phyloP scores from a whole-genome alignment of 2,888 invertebrate species.

The Tineola bisselliella region DNA sequence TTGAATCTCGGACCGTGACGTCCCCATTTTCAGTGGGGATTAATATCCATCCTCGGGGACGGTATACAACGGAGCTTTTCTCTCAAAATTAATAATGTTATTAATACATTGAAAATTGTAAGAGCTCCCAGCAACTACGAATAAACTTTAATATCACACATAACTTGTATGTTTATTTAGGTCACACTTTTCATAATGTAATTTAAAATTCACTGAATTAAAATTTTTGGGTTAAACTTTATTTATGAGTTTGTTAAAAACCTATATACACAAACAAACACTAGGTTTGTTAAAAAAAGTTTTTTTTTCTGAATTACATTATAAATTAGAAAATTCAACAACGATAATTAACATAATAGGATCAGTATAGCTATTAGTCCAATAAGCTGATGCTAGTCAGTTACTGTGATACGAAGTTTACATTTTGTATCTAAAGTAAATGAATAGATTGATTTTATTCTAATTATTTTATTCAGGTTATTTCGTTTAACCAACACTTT shows the following conservation, averaged over 20 bases:
- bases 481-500: no score
- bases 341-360: no score
- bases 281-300: background rate
- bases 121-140: constrained; percentile 4
- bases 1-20: constrained; percentile 24
- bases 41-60: constrained; percentile 1
- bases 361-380: no score
- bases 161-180: constrained; percentile 1
- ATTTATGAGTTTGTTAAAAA: background rate
- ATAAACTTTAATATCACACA: constrained; percentile 7
- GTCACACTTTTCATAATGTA: background rate
- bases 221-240: background rate
- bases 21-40: constrained; percentile 23
- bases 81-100: constrained; percentile 9
- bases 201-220: background rate
- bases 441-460: no score
- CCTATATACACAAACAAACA: background rate
- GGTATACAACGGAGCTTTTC: constrained; percentile 1
- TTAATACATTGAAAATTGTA: background rate
- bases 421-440: no score
- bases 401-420: no score
- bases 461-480: no score
- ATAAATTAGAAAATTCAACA: no score
- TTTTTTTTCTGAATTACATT: no score
- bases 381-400: no score